phyloP scores from a whole-genome alignment of 2,888 invertebrate species.

The Acronicta alni region DNA sequence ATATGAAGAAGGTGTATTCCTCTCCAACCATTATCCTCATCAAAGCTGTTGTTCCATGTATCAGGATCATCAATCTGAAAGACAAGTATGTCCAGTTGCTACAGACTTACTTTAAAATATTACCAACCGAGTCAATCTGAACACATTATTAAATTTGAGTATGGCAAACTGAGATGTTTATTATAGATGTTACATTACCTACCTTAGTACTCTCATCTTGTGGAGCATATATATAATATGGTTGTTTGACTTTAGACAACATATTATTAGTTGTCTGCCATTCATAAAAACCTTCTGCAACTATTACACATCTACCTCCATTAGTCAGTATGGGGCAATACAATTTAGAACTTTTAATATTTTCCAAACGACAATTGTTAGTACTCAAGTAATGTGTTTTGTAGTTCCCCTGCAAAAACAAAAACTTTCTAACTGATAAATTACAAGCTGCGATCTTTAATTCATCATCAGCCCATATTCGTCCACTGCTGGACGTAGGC shows the following conservation, averaged over 20 bases:
- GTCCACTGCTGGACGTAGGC: too few relatives aligned
- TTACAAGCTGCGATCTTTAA: too few relatives aligned
- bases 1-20: conserved; percentile 91
- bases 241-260: conserved; percentile 90
- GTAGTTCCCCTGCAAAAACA: conserved; percentile 87
- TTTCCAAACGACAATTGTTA: conserved; percentile 94
- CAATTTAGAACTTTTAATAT: conserved; percentile 91
- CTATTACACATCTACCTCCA: conserved; percentile 93
- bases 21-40: conserved; percentile 88
- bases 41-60: conserved; percentile 87
- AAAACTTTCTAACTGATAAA: neutral
- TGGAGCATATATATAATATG: conserved; percentile 92
- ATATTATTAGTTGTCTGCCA: conserved; percentile 92
- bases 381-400: conserved; percentile 92
- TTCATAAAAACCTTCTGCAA: conserved; percentile 95
- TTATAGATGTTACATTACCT: too few relatives aligned
- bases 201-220: conserved; percentile 86
- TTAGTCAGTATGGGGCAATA: conserved; percentile 91
- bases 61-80: conserved; percentile 86
- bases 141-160: too few relatives aligned
- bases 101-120: too few relatives aligned
- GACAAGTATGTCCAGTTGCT: too few relatives aligned
- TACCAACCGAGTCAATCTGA: too few relatives aligned
- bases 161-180: too few relatives aligned
- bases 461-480: too few relatives aligned